Conservation (phyloP, 2,113 vertebrate species). For the Mustela lutreola region DNA sequence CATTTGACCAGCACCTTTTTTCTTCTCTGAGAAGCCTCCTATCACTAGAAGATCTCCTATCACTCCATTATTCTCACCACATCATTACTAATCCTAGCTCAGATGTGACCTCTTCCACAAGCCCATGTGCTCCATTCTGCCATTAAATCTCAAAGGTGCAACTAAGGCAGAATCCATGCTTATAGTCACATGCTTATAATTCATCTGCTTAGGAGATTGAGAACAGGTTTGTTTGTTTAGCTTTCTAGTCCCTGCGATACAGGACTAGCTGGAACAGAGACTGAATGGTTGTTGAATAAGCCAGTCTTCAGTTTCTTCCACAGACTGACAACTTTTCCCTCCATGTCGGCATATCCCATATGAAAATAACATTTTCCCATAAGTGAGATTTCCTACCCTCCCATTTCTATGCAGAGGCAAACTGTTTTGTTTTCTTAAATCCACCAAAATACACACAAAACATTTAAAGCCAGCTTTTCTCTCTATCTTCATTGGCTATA, state of each 20-base stretch:
- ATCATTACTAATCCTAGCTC: neutral
- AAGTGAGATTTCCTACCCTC: neutral
- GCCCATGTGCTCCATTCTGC: neutral
- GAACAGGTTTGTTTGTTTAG: neutral
- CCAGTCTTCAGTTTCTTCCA: neutral
- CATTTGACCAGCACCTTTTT: neutral
- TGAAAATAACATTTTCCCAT: constrained; percentile 43
- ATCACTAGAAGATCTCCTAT: neutral
- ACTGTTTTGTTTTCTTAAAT: neutral
- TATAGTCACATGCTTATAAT: neutral
- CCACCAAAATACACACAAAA: neutral
- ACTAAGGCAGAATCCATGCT: neutral
- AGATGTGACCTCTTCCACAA: neutral
- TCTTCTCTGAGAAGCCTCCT: neutral
- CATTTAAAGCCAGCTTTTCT: neutral
- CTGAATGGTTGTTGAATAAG: neutral
- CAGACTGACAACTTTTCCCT: neutral
- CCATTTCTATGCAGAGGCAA: neutral
- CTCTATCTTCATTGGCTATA: neutral
- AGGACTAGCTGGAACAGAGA: neutral
- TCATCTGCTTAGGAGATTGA: neutral
- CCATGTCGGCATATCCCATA: neutral
- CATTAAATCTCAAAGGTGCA: neutral
- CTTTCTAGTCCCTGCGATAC: neutral
- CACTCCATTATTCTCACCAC: neutral